Evolutionary conservation across 2,888 invertebrate genomes (phyloP), one percentile per base, ranked within the genome.

Genomic region (Patella caerulea): DNA sequence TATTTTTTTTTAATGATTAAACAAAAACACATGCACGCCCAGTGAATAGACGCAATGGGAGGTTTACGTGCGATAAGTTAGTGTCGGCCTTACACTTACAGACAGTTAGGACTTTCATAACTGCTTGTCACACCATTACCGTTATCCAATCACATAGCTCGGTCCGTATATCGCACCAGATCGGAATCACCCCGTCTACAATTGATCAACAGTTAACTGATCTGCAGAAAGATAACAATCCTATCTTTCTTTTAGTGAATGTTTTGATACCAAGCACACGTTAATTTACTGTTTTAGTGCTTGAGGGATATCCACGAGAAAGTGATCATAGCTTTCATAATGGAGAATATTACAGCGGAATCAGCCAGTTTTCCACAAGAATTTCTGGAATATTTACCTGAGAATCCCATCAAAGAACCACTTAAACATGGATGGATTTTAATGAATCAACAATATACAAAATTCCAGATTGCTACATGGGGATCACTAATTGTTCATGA

Each of bases 401-500:
- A 81, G 69, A 83, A 83, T 65, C 86, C 86, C 74, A 79, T 87
- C 71, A 83, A 79, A 79, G 84, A 82, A 29, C 80, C 79, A 29
- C 74, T 83, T 69, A 79, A 65, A 74, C 65, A 81, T 55, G 82
- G 79, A 11, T 88, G 89, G 89, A 79, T 76, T 70, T 82, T 80
- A 74, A 89, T 89, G 89, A 85, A 79, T 14, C 82, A 84, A 65
- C 84, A 86, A 80, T 89, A 86, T 81, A 85, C 87, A 1, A 88
- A 88, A 78, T 88, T 86, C 80, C 88, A 88, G 78, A 89, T 89
- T 71, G 87, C 89, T 15, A 87, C 87, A 9, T 87, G 83, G 83
- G 89, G 88, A 72, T 89, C 89, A 24, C 81, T 89, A 3, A 79
- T 88, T 5, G 85, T 88, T 69, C 89, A 89, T 71, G 89, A 89